phyloP scores from a whole-genome alignment of 2,113 vertebrate species.

The Rhodinocichla rosea region DNA sequence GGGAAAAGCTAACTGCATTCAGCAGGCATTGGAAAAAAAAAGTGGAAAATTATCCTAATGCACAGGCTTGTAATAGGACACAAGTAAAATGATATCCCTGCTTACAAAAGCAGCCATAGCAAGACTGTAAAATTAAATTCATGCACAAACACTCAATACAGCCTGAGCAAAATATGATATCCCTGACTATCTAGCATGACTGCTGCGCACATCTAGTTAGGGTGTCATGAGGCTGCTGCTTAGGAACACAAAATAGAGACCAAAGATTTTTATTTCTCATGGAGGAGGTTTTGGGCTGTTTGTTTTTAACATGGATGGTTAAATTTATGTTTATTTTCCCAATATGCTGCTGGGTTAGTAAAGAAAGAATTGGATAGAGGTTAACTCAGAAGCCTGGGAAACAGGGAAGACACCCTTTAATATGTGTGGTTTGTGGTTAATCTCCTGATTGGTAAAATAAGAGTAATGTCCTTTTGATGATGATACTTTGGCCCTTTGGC shows the following conservation, averaged over 20 bases:
- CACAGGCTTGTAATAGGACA: not conserved
- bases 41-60: not conserved
- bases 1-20: not conserved
- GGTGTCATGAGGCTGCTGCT: not conserved
- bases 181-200: not conserved
- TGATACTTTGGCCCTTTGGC: rapidly evolving
- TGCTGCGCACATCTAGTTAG: not conserved
- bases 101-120: not conserved
- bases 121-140: not conserved
- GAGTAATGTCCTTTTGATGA: not conserved
- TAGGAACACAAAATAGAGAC: not conserved
- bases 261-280: not conserved
- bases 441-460: not conserved
- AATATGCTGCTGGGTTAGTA: not conserved
- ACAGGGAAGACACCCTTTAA: not conserved
- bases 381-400: not conserved
- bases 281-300: not conserved
- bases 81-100: not conserved
- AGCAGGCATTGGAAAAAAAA: not conserved
- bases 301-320: not conserved
- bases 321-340: not conserved
- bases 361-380: not conserved
- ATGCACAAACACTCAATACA: not conserved
- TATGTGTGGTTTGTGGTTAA: not conserved
- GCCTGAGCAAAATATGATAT: not conserved